Conservation (phyloP, 37 sponge, comb jelly and placozoan genomes). For the Hormiphora californensis region DNA sequence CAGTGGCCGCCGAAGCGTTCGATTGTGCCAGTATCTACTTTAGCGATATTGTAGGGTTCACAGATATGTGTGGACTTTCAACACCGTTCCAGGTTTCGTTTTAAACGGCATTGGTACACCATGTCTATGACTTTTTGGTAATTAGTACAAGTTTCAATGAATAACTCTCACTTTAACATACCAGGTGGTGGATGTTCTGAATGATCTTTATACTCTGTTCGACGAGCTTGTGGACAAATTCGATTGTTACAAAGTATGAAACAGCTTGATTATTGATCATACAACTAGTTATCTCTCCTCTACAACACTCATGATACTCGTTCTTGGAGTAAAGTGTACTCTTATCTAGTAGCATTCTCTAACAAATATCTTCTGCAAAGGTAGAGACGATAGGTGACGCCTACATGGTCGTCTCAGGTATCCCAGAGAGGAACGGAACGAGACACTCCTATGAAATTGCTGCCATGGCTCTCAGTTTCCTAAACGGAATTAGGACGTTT, state of each 20-base stretch:
- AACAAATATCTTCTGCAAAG: not conserved
- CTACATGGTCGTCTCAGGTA: slow-evolving; percentile 16
- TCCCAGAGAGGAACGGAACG: not conserved
- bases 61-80: not conserved
- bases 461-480: not conserved
- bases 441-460: not conserved
- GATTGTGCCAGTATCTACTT: not conserved
- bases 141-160: too few species aligned
- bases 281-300: too few species aligned
- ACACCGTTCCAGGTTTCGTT: not conserved
- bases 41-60: not conserved
- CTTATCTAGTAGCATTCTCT: too few species aligned
- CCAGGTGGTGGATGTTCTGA: not conserved
- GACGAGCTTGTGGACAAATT: not conserved
- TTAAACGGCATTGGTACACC: not conserved
- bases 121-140: not conserved
- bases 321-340: too few species aligned
- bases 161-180: too few species aligned
- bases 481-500: not conserved
- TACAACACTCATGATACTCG: too few species aligned
- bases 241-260: slow-evolving; percentile 14
- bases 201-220: not conserved
- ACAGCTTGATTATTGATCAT: too few species aligned
- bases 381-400: slow-evolving; percentile 3
- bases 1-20: not conserved